A percentile compares a stretch with the other conserved stretches of the same genome.
Conservation (phyloP, 2,113 vertebrate genomes). For the Spermophilus dauricus region DNA sequence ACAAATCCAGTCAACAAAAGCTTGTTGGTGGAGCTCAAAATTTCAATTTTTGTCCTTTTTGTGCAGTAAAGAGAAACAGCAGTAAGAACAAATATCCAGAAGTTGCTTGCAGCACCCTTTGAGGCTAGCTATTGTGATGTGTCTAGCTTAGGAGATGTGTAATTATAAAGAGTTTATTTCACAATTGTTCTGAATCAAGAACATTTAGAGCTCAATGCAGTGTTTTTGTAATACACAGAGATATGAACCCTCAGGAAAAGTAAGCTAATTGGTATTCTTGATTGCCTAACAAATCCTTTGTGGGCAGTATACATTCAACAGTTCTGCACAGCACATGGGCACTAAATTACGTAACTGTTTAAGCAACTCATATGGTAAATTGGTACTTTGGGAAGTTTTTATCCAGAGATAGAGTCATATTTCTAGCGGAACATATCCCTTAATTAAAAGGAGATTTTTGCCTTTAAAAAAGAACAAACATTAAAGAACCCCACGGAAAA, state of each 20-base stretch:
- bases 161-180: conserved; percentile 78
- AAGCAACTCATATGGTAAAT: conserved; percentile 73
- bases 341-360: conserved; percentile 84
- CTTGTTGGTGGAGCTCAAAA: conserved; percentile 59
- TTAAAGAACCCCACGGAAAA: neutral
- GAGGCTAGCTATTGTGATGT: conserved; percentile 52
- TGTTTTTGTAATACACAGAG: conserved; percentile 73
- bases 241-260: conserved; percentile 86
- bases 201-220: conserved; percentile 75
- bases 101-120: conserved; percentile 53
- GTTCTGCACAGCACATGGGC: conserved; percentile 73
- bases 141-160: conserved; percentile 78
- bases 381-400: conserved; percentile 77
- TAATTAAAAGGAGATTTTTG: conserved; percentile 84
- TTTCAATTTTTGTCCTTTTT: conserved; percentile 69
- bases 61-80: conserved; percentile 7
- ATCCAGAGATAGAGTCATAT: conserved; percentile 79
- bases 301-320: conserved; percentile 76
- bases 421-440: conserved; percentile 83
- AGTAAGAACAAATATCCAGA: conserved; percentile 12
- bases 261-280: conserved; percentile 81
- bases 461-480: conserved; percentile 48
- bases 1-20: conserved; percentile 22
- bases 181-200: conserved; percentile 73
- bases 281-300: conserved; percentile 85